phyloP scores from a whole-genome alignment of 2,797 vertebrate species.

The Meda fulgida region DNA sequence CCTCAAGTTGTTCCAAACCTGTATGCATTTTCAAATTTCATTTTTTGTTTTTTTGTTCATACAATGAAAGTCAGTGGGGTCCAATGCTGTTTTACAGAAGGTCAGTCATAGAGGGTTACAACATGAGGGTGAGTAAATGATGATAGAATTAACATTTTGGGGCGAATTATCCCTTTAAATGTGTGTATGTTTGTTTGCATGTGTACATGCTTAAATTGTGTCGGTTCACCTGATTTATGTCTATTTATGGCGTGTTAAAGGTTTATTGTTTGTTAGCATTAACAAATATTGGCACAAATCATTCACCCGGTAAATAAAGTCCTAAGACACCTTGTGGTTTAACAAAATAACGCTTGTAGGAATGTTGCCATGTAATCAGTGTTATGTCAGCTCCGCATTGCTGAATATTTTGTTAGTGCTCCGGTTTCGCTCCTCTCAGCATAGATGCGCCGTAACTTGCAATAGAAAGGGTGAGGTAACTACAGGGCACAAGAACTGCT shows the following conservation, averaged over 20 bases:
- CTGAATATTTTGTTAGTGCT: slow-evolving; percentile 7
- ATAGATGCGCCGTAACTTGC: slow-evolving; percentile 46
- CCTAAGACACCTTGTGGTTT: not conserved
- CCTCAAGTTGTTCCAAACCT: not conserved
- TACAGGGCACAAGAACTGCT: slow-evolving; percentile 61
- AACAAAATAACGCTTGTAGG: not conserved
- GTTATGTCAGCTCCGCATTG: slow-evolving; percentile 9
- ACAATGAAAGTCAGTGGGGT: not conserved
- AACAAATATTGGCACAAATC: not conserved
- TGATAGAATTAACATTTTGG: not conserved
- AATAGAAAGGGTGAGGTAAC: slow-evolving; percentile 65
- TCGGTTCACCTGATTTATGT: not conserved
- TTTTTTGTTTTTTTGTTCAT: not conserved
- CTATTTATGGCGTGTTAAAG: not conserved
- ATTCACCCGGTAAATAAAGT: not conserved
- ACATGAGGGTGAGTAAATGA: not conserved
- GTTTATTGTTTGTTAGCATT: not conserved
- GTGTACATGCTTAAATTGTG: not conserved
- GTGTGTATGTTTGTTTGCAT: not conserved
- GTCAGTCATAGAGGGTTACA: not conserved
- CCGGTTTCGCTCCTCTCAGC: not conserved
- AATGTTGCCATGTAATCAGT: not conserved
- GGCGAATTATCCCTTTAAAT: not conserved
- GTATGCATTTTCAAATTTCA: not conserved
- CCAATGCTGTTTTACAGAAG: not conserved